phyloP scores from a whole-genome alignment of 2,113 vertebrate genomes.

The Dasyornis broadbenti region DNA sequence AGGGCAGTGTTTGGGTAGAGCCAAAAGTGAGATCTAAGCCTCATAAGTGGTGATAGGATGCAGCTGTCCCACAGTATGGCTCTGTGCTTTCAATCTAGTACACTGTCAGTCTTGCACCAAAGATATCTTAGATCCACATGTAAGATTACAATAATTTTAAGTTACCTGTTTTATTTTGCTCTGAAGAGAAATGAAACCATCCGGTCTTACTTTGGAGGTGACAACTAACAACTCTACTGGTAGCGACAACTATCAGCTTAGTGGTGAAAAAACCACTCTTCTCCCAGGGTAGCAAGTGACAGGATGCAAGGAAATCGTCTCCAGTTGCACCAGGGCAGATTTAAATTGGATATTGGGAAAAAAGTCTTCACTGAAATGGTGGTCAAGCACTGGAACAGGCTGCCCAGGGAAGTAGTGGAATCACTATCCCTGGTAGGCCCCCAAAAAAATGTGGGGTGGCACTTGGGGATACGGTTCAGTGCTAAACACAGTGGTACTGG shows the following conservation, averaged over 20 bases:
- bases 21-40: not conserved
- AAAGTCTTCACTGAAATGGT: not conserved
- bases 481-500: not conserved
- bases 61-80: not conserved
- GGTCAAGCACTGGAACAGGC: not conserved
- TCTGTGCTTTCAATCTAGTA: not conserved
- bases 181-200: not conserved
- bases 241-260: not conserved
- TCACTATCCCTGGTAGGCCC: not conserved
- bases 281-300: not conserved
- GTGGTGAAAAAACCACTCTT: not conserved
- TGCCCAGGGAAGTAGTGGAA: not conserved
- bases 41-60: not conserved
- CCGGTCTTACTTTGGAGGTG: not conserved
- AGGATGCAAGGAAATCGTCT: not conserved
- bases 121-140: not conserved
- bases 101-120: not conserved
- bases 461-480: not conserved
- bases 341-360: not conserved
- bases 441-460: not conserved
- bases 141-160: not conserved
- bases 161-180: not conserved
- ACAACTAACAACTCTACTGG: not conserved
- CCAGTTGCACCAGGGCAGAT: not conserved
- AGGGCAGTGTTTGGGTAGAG: not conserved